Percentiles rank a stretch among this genome's conserved stretches.
phyloP scores from a whole-genome alignment of 2,888 invertebrate species.

The Latrodectus hesperus region DNA sequence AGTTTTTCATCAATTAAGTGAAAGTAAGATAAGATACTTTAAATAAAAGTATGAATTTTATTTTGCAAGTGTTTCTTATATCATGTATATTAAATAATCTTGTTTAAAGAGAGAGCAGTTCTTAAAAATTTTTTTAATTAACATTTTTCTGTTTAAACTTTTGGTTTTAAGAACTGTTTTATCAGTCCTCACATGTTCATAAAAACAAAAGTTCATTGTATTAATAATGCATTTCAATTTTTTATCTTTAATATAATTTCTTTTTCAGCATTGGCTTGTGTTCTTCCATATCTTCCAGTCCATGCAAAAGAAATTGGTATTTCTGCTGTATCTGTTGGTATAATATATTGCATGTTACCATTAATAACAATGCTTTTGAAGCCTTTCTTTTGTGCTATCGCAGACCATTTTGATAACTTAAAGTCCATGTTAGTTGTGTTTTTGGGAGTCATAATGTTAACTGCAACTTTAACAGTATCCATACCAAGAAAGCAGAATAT shows the following conservation, averaged over 20 bases:
- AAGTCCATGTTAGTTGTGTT: constrained; percentile 46
- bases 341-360: constrained; percentile 69
- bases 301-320: constrained; percentile 67
- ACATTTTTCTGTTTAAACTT: not conserved
- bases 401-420: constrained; percentile 67
- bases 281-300: constrained; percentile 69
- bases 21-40: too few species aligned
- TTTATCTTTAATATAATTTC: not conserved
- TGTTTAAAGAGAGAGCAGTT: too few species aligned
- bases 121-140: not conserved
- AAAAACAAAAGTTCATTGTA: too few species aligned
- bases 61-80: too few species aligned
- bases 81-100: too few species aligned
- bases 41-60: too few species aligned
- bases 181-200: too few species aligned
- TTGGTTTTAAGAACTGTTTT: too few species aligned
- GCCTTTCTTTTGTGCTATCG: constrained; percentile 69
- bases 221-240: not conserved
- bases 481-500: constrained; percentile 54
- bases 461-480: constrained; percentile 45
- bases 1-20: too few species aligned
- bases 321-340: constrained; percentile 69
- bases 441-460: constrained; percentile 50
- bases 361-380: constrained; percentile 69
- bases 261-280: constrained; percentile 64